Percentiles rank a stretch among this genome's conserved stretches.
phyloP scores from a whole-genome alignment of 2,888 invertebrate species.

The Noctua janthe region DNA sequence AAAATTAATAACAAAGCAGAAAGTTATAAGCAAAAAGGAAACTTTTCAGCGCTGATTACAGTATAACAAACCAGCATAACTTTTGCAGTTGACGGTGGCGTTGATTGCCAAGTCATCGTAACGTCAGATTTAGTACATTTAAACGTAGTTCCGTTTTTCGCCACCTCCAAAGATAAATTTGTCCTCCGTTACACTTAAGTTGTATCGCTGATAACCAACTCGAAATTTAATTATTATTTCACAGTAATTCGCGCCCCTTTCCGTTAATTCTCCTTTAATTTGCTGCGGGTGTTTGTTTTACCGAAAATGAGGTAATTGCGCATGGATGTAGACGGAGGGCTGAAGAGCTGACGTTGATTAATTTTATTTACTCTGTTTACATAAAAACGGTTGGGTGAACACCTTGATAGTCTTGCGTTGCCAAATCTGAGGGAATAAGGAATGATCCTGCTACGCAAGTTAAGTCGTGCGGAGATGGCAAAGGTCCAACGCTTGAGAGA shows the following conservation, averaged over 20 bases:
- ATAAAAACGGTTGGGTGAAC: conserved; percentile 67
- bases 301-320: conserved; percentile 81
- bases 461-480: conserved; percentile 57
- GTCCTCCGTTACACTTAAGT: conserved; percentile 69
- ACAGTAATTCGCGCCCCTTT: conserved; percentile 75
- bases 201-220: conserved; percentile 75
- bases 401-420: conserved; percentile 55
- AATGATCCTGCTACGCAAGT: conserved; percentile 49
- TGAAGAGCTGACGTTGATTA: conserved; percentile 79
- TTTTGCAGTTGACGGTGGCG: conserved; percentile 30
- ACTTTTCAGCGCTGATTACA: conserved; percentile 74
- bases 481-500: conserved; percentile 49
- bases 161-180: conserved; percentile 20
- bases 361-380: conserved; percentile 76
- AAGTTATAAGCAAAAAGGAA: conserved; percentile 68
- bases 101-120: conserved; percentile 22
- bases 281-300: conserved; percentile 74
- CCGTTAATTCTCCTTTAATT: conserved; percentile 71
- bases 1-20: conserved; percentile 66
- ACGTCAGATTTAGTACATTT: conserved; percentile 40
- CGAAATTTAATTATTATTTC: conserved; percentile 76
- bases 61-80: conserved; percentile 30
- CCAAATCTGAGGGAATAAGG: conserved; percentile 49
- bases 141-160: conserved; percentile 32
- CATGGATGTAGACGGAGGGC: conserved; percentile 63